Conservation (phyloP, 2,888 invertebrate genomes). For the Marronus borbonicus region DNA sequence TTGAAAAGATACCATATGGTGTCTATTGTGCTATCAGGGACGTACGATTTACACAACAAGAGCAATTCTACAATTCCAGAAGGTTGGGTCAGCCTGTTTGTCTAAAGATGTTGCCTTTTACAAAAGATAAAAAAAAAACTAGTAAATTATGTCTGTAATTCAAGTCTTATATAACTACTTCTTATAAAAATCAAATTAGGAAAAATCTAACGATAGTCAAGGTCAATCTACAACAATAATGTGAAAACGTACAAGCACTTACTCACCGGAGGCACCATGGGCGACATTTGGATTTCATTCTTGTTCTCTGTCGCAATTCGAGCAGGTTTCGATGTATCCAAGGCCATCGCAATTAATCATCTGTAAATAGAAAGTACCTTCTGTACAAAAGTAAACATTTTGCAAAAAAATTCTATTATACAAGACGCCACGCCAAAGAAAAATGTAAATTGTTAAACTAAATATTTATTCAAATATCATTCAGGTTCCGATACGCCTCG, state of each 20-base stretch:
- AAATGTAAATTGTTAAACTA: conserved; percentile 18
- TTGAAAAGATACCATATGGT: too few species aligned
- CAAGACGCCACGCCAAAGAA: conserved; percentile 16
- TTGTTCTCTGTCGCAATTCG: conserved; percentile 52
- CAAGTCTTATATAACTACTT: conserved; percentile 9
- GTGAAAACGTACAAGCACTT: conserved; percentile 30
- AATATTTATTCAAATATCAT: conserved; percentile 1
- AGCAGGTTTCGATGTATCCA: conserved; percentile 55
- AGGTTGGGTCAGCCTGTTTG: not conserved
- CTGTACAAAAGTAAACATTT: conserved; percentile 30
- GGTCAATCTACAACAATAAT: conserved; percentile 22
- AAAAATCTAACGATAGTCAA: conserved; percentile 32
- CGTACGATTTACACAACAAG: too few species aligned
- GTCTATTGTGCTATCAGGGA: too few species aligned
- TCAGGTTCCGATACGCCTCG: not conserved
- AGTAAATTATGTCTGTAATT: conserved; percentile 3
- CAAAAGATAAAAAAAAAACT: not conserved
- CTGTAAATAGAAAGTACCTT: conserved; percentile 54
- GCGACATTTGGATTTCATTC: conserved; percentile 53
- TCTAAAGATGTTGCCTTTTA: conserved; percentile 7
- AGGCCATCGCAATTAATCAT: conserved; percentile 60
- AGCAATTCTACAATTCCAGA: too few species aligned
- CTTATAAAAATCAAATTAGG: conserved; percentile 7
- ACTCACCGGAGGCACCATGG: conserved; percentile 58
- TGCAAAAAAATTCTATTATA: conserved; percentile 3